Evolutionary conservation across 2,113 vertebrate genomes (phyloP), one percentile per base, ranked within the genome.

Genomic region (Rhinichthys klamathensis): DNA sequence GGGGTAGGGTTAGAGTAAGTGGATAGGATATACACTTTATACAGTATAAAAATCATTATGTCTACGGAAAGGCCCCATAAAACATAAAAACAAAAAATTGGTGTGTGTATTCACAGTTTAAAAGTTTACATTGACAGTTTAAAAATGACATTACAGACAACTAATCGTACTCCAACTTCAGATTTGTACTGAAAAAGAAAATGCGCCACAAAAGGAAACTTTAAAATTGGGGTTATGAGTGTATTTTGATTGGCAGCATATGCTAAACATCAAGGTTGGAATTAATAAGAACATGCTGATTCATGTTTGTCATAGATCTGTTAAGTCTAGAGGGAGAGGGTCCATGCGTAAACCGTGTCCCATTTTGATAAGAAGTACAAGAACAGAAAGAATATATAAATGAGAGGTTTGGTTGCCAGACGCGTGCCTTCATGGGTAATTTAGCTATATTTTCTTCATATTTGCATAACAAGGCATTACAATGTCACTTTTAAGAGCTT

Each of bases 231-330:
- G 83, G 61, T 87, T 65, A 49, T 46, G 65, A 88, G 58, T 82
- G 61, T 79, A 25, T 73, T 88, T 89, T 91, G 89, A 92, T 88
- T 92, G 89, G 83, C 90, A 92, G 87, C 54, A 69, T 89, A 88
- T 78, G 46, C 78, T 70, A 86, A 87, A 86, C 85, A 90, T 91
- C 86, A 91, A 88, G 85, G 84, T 91, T 89, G 35, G 84, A 70
- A 83, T 80, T 90, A 91, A 91, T 90, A 90, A 91, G 87, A 90
- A 88, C 84, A 87, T 88, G 90, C 88, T 91, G 90, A 90, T 92
- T 92, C 86, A 89, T 90, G 84, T 92, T 91, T 90, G 88, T 88
- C 78, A 87, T 87, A 83, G 86, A 87, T 87, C 88, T 83, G 87
- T 80, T 86, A 88, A 87, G 90, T 87, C 85, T 86, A 75, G 89